phyloP scores from a whole-genome alignment of 2,797 vertebrate species.

The Coregonus sp. region DNA sequence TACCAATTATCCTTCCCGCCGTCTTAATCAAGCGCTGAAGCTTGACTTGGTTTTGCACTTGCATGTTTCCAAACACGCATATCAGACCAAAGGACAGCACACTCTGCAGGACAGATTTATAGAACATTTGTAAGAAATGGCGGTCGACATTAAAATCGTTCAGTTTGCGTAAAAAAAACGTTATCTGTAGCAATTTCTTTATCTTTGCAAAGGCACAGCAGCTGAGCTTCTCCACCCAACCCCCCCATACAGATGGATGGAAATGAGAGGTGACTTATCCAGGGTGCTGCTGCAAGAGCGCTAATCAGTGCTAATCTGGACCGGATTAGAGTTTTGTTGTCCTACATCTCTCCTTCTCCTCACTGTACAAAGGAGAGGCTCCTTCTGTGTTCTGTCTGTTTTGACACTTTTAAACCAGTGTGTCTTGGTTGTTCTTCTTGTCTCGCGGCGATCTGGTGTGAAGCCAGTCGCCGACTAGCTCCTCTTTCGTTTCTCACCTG shows the following conservation, averaged over 20 bases:
- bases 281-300: constrained; percentile 50
- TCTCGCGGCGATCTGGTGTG: not conserved
- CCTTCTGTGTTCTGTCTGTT: not conserved
- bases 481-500: not conserved
- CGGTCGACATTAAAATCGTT: no score
- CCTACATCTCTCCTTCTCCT: not conserved
- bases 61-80: no score
- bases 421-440: not conserved
- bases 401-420: not conserved
- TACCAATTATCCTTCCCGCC: no score
- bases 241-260: not conserved
- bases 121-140: no score
- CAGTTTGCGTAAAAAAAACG: no score
- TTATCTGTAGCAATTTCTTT: no score
- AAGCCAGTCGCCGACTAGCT: not conserved
- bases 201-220: not conserved
- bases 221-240: constrained; percentile 16
- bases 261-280: constrained; percentile 46
- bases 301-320: constrained; percentile 70
- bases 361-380: not conserved
- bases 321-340: not conserved
- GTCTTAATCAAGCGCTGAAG: no score
- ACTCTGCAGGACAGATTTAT: no score
- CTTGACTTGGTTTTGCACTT: no score
- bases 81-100: no score